These are phyloP conservation scores for Neoitamus cyanurus DNA, from an alignment of 2,888 invertebrate species.

Conservation along the genomic window DNA sequence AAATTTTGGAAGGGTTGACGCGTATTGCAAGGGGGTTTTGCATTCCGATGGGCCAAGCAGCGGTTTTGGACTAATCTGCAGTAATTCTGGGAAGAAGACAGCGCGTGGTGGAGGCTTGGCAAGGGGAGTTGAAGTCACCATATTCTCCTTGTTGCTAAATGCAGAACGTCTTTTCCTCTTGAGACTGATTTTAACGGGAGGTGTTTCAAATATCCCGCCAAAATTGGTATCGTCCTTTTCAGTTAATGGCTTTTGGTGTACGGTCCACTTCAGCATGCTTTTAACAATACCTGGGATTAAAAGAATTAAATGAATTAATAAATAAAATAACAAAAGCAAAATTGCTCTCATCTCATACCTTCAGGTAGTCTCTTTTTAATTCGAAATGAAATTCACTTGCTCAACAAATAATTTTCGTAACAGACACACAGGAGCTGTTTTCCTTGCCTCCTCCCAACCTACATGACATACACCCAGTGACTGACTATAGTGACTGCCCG, in stretches of 20 bases:
- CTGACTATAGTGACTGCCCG: not conserved
- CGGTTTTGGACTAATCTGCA: not conserved
- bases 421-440: not conserved
- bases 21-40: slow-evolving; percentile 55
- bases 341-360: not conserved
- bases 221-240: not conserved
- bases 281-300: not conserved
- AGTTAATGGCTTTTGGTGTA: not conserved
- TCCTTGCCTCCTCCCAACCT: not conserved
- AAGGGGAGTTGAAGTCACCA: slow-evolving; percentile 43
- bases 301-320: not conserved
- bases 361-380: not conserved
- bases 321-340: not conserved
- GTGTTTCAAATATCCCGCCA: not conserved
- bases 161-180: not conserved
- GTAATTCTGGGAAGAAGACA: not conserved
- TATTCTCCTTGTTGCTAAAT: slow-evolving; percentile 43
- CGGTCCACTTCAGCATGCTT: slow-evolving; percentile 15
- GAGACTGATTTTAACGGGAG: not conserved
- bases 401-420: not conserved
- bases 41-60: not conserved
- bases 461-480: not conserved
- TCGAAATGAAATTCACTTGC: not conserved
- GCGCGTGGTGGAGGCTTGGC: not conserved
- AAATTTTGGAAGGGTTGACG: slow-evolving; percentile 63